Evolutionary conservation across 2,888 invertebrate genomes (phyloP).

Genomic region (Heteromyza rotundicornis): DNA sequence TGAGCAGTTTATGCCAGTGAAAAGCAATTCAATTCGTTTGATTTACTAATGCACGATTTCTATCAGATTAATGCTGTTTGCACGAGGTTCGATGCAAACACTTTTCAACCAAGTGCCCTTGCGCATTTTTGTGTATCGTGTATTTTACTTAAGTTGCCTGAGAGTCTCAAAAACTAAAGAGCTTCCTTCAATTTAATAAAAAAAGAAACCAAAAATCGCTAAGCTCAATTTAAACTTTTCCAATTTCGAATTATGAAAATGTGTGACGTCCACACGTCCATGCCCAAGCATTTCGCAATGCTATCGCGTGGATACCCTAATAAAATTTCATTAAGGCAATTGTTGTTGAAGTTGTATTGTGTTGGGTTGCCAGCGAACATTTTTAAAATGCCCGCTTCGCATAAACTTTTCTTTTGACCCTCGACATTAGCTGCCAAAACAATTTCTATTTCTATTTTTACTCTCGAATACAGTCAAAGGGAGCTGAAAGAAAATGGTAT

Average conservation of each 20-base stretch:
- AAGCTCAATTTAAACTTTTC: slow-evolving; percentile 41
- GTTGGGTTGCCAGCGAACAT: no score
- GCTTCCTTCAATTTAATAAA: no score
- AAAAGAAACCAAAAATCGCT: no score
- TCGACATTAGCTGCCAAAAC: no score
- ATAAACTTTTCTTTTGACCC: background rate
- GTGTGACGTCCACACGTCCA: background rate
- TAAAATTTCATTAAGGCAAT: background rate
- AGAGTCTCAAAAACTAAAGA: no score
- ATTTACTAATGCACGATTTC: slow-evolving; percentile 10
- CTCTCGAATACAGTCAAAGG: no score
- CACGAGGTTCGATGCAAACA: background rate
- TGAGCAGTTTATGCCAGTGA: background rate
- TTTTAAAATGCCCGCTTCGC: background rate
- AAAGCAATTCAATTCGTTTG: slow-evolving; percentile 11
- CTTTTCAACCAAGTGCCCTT: background rate
- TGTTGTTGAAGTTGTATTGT: no score
- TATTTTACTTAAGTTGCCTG: no score
- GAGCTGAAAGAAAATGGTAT: no score
- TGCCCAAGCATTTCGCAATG: background rate
- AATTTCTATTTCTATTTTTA: no score
- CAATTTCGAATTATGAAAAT: slow-evolving; percentile 53
- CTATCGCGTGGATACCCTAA: background rate
- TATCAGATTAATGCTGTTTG: slow-evolving; percentile 9
- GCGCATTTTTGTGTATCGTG: no score